These are phyloP conservation scores for Drosophila truncata DNA, from an alignment of 1,140 invertebrate species.

Conservation along the genomic window DNA sequence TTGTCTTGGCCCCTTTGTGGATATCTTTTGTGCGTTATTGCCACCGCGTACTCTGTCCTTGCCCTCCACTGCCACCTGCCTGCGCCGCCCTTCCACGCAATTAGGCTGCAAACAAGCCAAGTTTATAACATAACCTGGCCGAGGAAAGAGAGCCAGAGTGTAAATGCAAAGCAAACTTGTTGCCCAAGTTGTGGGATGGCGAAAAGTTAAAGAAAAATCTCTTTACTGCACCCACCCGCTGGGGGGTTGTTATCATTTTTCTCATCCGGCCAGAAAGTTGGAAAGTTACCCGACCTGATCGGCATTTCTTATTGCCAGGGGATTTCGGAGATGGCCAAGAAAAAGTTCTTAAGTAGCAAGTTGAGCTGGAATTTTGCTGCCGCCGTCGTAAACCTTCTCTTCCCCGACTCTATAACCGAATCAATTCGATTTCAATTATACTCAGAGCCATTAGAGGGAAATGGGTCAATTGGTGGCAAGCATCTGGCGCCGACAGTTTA, in stretches of 20 bases:
- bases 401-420: slow-evolving; percentile 25
- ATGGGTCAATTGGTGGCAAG: slow-evolving; percentile 77
- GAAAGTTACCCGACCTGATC: slow-evolving; percentile 20
- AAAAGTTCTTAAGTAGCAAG: slow-evolving; percentile 54
- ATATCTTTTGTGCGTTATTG: slow-evolving; percentile 27
- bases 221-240: slow-evolving; percentile 14
- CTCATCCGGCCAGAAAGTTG: slow-evolving; percentile 35
- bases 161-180: slow-evolving; percentile 75
- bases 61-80: slow-evolving; percentile 10
- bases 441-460: slow-evolving; percentile 56
- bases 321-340: neutral
- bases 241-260: slow-evolving; percentile 25
- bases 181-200: slow-evolving; percentile 25
- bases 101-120: slow-evolving; percentile 73
- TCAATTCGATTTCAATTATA: slow-evolving; percentile 71
- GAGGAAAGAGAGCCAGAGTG: slow-evolving; percentile 33
- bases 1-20: slow-evolving; percentile 50
- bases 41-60: slow-evolving; percentile 4
- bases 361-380: slow-evolving; percentile 39
- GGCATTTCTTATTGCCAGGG: slow-evolving; percentile 24
- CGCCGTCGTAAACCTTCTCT: neutral
- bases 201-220: slow-evolving; percentile 45
- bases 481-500: slow-evolving; percentile 36
- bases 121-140: slow-evolving; percentile 61
- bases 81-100: slow-evolving; percentile 53